Base-by-base conservation (phyloP, 2,888 invertebrate genomes). In the Mimas tiliae region DNA sequence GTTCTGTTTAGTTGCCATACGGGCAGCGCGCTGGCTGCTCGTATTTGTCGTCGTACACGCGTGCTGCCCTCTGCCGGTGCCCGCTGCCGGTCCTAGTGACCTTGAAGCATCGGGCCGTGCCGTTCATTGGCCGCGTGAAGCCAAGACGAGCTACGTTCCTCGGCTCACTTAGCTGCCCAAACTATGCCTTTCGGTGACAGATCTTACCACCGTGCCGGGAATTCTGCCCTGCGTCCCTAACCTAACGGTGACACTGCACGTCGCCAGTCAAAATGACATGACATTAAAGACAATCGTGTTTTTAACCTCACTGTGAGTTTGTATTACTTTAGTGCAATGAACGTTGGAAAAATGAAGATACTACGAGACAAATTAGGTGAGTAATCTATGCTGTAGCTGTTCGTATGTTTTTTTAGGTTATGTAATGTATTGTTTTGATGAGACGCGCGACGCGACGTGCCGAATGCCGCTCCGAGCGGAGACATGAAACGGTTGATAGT, bases 261-360 rank as follows among this genome's bases (percentile, higher is more conserved):
- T 87, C 89, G 90, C 78, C 90, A 92, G 91, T 92, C 90, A 93
- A 88, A 85, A 92, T 87, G 88, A 88, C 85, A 87, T 91, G 89
- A 88, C 84, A 79, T 81, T 80, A 72, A 16, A 50, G 19, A 50
- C 75, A 77, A 73, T 80, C 78, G 80, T 85, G 83, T 79, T 77
- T 77, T 80, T 89, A 92, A 88, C 89, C 88, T 88, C 80, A 77
- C 74, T 80, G 87, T 86, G 85, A 77, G 78, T 75, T 76, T 78
- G 73, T 69, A 69, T 69, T 67, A 78, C 79, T 79, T 80, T 76
- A 74, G 86, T 87, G 87, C 75, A 80, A 83, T 79, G 78, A 85
- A 80, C 80, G 79, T 79, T 81, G 75, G 74, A 79, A 86, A 81
- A 84, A 90, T 89, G 88, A 83, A 84, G 84, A 84, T 84, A 74